phyloP scores from a whole-genome alignment of 1,140 invertebrate species.

The Whitmania pigra region DNA sequence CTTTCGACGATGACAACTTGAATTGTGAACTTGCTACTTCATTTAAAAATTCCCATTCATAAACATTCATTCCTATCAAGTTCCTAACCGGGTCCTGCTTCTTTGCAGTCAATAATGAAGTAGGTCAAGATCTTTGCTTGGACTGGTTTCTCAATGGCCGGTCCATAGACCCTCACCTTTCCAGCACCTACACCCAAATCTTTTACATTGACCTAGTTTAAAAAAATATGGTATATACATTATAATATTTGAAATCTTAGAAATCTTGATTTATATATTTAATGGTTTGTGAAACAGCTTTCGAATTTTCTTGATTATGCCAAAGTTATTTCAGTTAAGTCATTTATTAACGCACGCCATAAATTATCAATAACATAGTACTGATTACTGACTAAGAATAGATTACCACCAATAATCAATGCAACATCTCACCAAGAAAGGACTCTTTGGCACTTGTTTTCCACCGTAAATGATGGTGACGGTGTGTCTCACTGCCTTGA shows the following conservation, averaged over 20 bases:
- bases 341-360: no score
- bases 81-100: slow-evolving; percentile 15
- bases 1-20: background rate
- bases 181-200: background rate
- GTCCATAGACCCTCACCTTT: slow-evolving; percentile 41
- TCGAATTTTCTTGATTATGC: no score
- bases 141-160: slow-evolving; percentile 41
- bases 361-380: no score
- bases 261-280: no score
- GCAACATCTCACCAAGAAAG: slow-evolving; percentile 55
- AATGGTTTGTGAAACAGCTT: no score
- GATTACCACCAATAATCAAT: slow-evolving; percentile 54
- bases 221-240: no score
- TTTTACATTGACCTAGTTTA: slow-evolving; percentile 12
- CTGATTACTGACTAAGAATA: no score
- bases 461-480: slow-evolving; percentile 58
- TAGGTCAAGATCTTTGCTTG: slow-evolving; percentile 35
- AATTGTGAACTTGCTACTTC: background rate
- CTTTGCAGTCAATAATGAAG: slow-evolving; percentile 17
- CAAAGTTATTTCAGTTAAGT: no score
- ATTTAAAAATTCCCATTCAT: background rate
- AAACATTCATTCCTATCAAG: background rate
- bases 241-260: no score
- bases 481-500: background rate
- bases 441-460: slow-evolving; percentile 60